phyloP scores from a whole-genome alignment of 2,797 vertebrate species.

The Xenopus petersii region DNA sequence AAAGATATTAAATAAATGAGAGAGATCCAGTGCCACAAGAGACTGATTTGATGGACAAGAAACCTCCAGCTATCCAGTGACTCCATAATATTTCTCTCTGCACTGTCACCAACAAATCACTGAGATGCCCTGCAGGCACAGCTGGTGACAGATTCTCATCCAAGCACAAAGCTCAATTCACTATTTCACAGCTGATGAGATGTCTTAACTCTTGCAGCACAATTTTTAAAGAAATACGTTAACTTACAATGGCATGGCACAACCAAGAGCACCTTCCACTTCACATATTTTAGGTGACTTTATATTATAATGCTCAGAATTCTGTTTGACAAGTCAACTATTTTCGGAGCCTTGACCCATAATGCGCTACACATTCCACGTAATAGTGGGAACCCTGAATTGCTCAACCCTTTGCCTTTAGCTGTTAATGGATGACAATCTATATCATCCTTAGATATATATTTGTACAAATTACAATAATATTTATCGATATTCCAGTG shows the following conservation, averaged over 20 bases:
- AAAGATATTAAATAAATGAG: slow-evolving; percentile 31
- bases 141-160: slow-evolving; percentile 1
- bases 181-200: neutral
- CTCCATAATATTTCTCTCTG: slow-evolving; percentile 9
- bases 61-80: slow-evolving; percentile 14
- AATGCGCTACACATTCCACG: no score
- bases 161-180: neutral
- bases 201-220: neutral
- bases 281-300: neutral
- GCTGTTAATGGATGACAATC: no score
- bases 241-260: neutral
- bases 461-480: no score
- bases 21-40: neutral
- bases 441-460: no score
- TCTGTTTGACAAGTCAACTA: no score
- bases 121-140: slow-evolving; percentile 17
- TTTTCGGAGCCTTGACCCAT: no score
- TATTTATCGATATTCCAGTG: no score
- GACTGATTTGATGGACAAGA: slow-evolving; percentile 28
- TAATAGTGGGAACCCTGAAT: no score
- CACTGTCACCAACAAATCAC: slow-evolving; percentile 25
- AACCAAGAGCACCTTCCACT: neutral
- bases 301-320: neutral
- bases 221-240: neutral
- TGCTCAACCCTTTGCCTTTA: no score